Evolutionary conservation across 2,797 vertebrate genomes (phyloP), one percentile per base, ranked within the genome.

Genomic region (Graptemys geographica): DNA sequence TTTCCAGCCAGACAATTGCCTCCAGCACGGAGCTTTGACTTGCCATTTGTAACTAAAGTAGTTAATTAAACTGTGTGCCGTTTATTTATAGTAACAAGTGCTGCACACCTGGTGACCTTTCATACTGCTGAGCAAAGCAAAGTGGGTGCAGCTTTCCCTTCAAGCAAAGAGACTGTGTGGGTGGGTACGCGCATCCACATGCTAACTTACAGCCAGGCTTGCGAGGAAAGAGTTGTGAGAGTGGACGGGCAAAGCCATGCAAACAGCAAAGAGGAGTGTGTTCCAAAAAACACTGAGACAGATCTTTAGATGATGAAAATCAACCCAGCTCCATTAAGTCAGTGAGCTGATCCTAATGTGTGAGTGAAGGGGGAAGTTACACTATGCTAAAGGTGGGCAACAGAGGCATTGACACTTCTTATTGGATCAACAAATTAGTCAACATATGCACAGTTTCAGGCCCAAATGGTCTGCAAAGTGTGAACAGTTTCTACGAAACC

Each of bases 41-140:
- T 53, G 89, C 87, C 90, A 52, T 0, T 28, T 23, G 86, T 55
- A 69, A 79, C 11, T 57, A 41, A 57, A 86, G 56, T 72, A 7
- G 33, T 25, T 83, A 37, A 94, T 69, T 76, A 65, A 82, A 5
- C n/a, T 31, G 55, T 0, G 0, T 27, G 44, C 0, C 9, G 27
- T 55, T 92, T 94, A 93, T 91, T 96, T 93, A 84, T 89, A 81
- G 90, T n/a, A 56, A 57, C 4, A 1, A 12, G 1, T 65, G 33
- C 31, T 92, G 33, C 72, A 33, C 52, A 2, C 5, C 76, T 3
- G 3, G 3, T 47, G 83, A 89, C 83, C 51, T 59, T 84, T 12
- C 1, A 1, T 1, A 12, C 53, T 0, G 1, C 1, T 5, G 33
- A 59, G 79, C 52, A 25, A 11, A 79, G 56, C 31, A 1, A 1